Percentiles rank a stretch among this genome's conserved stretches.
phyloP scores from a whole-genome alignment of 2,888 invertebrate genomes.

The Koerneria pararmatus region DNA sequence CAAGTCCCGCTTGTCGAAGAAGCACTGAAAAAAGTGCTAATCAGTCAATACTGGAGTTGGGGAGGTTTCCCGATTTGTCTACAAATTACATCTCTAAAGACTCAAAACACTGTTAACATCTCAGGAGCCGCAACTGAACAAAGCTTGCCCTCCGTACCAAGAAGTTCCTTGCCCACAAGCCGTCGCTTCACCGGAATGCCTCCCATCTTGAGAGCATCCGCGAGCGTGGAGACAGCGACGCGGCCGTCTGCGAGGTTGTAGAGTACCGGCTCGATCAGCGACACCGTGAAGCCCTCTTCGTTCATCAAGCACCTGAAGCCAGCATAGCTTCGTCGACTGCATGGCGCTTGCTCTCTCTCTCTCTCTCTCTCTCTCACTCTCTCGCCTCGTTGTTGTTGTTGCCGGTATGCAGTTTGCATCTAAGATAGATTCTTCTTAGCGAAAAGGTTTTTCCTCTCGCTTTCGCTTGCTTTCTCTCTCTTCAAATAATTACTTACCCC shows the following conservation, averaged over 20 bases:
- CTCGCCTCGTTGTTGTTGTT: too few relatives aligned
- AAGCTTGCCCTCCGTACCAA: too few relatives aligned
- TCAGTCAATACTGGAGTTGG: neutral
- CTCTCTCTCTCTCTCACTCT: too few relatives aligned
- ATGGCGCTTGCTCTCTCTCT: too few relatives aligned
- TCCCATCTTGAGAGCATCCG: slow-evolving; percentile 19
- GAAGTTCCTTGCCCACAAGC: slow-evolving; percentile 17
- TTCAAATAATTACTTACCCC: neutral
- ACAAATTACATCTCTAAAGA: too few relatives aligned
- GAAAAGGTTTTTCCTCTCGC: neutral
- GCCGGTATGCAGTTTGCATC: too few relatives aligned
- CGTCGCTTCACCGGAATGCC: slow-evolving; percentile 22
- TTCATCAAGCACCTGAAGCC: slow-evolving; percentile 21
- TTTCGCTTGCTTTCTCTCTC: neutral
- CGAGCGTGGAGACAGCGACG: slow-evolving; percentile 7
- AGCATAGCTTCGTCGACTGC: too few relatives aligned
- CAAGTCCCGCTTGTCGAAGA: slow-evolving; percentile 21
- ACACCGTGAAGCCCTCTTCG: slow-evolving; percentile 23
- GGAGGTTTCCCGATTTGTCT: too few relatives aligned
- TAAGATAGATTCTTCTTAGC: too few relatives aligned
- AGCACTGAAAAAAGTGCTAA: neutral
- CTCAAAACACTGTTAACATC: too few relatives aligned
- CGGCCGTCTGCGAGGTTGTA: slow-evolving; percentile 7
- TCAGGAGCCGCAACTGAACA: too few relatives aligned
- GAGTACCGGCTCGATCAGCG: slow-evolving; percentile 7